Conservation (phyloP, 2,888 invertebrate genomes). For the Polyommatus icarus region DNA sequence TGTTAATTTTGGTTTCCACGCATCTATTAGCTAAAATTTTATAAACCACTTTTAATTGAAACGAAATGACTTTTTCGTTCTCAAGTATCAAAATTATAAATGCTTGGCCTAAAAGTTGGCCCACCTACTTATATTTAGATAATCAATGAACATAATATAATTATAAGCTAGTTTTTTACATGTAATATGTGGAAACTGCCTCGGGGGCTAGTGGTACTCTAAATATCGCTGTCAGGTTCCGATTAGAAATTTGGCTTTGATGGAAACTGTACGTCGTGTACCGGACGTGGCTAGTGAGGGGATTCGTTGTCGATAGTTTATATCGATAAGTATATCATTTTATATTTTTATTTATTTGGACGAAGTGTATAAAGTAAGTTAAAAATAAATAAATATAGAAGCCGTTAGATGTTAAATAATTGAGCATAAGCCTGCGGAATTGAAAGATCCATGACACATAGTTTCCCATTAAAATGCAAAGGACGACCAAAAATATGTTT, state of each 20-base stretch:
- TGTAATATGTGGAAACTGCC: constrained; percentile 43
- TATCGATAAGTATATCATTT: not conserved
- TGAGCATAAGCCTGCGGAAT: not conserved
- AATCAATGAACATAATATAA: constrained; percentile 15
- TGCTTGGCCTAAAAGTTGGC: not conserved
- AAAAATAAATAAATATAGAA: not conserved
- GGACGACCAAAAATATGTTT: not conserved
- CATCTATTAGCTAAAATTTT: not conserved
- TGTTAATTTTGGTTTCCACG: not conserved
- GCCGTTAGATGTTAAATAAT: too few relatives aligned
- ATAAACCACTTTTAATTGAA: not conserved
- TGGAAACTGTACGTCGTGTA: constrained; percentile 55
- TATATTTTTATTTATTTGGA: not conserved
- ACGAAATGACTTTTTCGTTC: not conserved
- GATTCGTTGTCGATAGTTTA: not conserved
- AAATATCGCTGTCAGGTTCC: constrained; percentile 63
- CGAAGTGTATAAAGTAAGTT: not conserved
- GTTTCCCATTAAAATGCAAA: not conserved
- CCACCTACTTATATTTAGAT: constrained; percentile 13
- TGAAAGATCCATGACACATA: too few relatives aligned
- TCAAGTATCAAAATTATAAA: not conserved
- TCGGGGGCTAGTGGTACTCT: constrained; percentile 68
- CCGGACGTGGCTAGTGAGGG: constrained; percentile 28
- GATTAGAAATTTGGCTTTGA: constrained; percentile 68
- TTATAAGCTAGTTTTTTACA: constrained; percentile 35